A percentile compares a stretch with the other conserved stretches of the same genome.
These are phyloP conservation scores for Apeltes quadracus DNA, from an alignment of 2,113 vertebrate species.

Conservation along the genomic window DNA sequence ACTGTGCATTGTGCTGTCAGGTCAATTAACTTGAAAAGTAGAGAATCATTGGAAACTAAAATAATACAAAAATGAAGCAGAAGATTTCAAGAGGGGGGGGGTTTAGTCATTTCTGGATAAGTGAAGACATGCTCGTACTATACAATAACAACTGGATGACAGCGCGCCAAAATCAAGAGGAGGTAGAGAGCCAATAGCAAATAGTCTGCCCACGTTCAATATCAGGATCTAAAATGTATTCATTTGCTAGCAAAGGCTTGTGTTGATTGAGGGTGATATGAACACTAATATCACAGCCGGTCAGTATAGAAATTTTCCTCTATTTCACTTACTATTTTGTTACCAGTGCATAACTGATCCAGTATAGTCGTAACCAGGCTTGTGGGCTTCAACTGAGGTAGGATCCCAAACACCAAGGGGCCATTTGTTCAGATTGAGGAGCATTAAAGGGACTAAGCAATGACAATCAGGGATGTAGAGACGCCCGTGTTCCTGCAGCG, in stretches of 20 bases:
- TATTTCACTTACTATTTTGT: slow-evolving; percentile 2
- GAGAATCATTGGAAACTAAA: slow-evolving; percentile 59
- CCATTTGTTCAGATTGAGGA: slow-evolving; percentile 55
- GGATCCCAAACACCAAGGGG: slow-evolving; percentile 56
- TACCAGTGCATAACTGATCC: slow-evolving; percentile 57
- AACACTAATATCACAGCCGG: slow-evolving; percentile 58
- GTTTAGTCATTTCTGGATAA: slow-evolving; percentile 56
- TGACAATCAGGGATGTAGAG: slow-evolving; percentile 46
- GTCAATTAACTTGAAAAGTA: slow-evolving; percentile 47
- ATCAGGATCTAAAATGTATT: slow-evolving; percentile 42
- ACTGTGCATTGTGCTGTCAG: slow-evolving; percentile 63
- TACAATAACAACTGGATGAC: slow-evolving; percentile 56
- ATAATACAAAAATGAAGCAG: slow-evolving; percentile 69
- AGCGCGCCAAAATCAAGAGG: slow-evolving; percentile 68
- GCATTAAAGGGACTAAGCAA: slow-evolving; percentile 58
- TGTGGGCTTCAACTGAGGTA: slow-evolving; percentile 70
- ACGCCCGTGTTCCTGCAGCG: slow-evolving; percentile 9
- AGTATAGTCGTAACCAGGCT: slow-evolving; percentile 44
- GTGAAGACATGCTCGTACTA: slow-evolving; percentile 68
- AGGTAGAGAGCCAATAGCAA: slow-evolving; percentile 73
- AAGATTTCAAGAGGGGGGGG: slow-evolving; percentile 48
- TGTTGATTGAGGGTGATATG: slow-evolving; percentile 43
- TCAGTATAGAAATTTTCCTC: slow-evolving; percentile 27
- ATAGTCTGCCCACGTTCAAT: slow-evolving; percentile 49
- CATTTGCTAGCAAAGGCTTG: slow-evolving; percentile 51